Evolutionary conservation across 2,797 vertebrate species (phyloP).

Genomic region (Salmo trutta): DNA sequence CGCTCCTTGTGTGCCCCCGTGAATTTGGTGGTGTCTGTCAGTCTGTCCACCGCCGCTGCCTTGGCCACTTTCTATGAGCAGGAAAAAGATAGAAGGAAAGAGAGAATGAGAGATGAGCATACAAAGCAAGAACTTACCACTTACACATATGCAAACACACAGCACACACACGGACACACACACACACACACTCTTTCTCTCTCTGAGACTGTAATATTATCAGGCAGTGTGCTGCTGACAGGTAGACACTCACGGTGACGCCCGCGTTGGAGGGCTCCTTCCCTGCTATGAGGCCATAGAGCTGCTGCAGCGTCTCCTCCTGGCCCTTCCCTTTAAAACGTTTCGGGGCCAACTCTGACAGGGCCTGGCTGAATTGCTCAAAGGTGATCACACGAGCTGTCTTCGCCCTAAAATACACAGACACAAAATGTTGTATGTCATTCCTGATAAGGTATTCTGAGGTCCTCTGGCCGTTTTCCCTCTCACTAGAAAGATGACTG

Average conservation of each 20-base stretch:
- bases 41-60: constrained; percentile 74
- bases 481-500: not conserved
- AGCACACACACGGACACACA: not conserved
- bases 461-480: too few species aligned
- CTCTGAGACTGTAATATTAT: not conserved
- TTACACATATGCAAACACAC: too few species aligned
- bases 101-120: not conserved
- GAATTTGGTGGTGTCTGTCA: constrained; percentile 77
- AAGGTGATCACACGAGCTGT: constrained; percentile 83
- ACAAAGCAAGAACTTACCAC: too few species aligned
- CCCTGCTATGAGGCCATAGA: constrained; percentile 78
- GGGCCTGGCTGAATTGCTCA: constrained; percentile 82
- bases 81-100: not conserved
- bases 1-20: constrained; percentile 80
- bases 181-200: not conserved
- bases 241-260: constrained; percentile 76
- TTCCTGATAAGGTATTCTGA: not conserved
- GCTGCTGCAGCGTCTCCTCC: constrained; percentile 77
- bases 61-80: constrained; percentile 71
- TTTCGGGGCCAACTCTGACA: constrained; percentile 82
- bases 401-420: constrained; percentile 75
- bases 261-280: constrained; percentile 78
- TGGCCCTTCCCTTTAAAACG: constrained; percentile 79
- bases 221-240: not conserved
- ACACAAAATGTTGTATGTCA: not conserved